A percentile compares a stretch with the other conserved stretches of the same genome.
Evolutionary conservation across 1,140 invertebrate genomes (phyloP).

Genomic region (Brachionus paranguensis): DNA sequence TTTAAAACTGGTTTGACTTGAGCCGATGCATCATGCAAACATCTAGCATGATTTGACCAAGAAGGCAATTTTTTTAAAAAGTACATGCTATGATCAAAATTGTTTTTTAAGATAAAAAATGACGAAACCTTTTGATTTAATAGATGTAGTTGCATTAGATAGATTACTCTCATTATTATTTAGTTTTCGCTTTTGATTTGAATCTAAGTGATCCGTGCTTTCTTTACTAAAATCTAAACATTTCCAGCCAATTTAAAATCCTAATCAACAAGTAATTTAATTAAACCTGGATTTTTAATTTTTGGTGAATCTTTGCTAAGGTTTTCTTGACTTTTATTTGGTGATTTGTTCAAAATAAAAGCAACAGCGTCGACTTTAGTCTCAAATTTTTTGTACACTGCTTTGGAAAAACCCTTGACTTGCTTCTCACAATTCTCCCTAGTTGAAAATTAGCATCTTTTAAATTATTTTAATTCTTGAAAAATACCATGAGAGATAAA

Average conservation of each 20-base stretch:
- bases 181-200: neutral
- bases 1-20: neutral
- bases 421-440: conserved; percentile 25
- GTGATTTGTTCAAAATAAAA: conserved; percentile 12
- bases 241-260: neutral
- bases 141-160: neutral
- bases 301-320: neutral
- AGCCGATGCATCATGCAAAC: neutral
- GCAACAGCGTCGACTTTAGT: neutral
- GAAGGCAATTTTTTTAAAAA: neutral
- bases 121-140: conserved; percentile 19
- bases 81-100: neutral
- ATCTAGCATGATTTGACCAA: neutral
- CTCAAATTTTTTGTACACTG: conserved; percentile 40
- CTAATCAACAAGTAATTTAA: neutral
- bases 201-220: neutral
- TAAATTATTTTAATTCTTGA: neutral
- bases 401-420: conserved; percentile 35
- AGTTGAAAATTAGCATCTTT: neutral
- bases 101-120: neutral
- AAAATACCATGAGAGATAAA: conserved; percentile 24
- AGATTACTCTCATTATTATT: neutral
- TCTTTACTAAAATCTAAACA: conserved; percentile 13
- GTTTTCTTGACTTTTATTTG: neutral
- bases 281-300: neutral